Evolutionary conservation across 2,888 invertebrate genomes (phyloP).

Genomic region (Synanthedon tipuliformis): DNA sequence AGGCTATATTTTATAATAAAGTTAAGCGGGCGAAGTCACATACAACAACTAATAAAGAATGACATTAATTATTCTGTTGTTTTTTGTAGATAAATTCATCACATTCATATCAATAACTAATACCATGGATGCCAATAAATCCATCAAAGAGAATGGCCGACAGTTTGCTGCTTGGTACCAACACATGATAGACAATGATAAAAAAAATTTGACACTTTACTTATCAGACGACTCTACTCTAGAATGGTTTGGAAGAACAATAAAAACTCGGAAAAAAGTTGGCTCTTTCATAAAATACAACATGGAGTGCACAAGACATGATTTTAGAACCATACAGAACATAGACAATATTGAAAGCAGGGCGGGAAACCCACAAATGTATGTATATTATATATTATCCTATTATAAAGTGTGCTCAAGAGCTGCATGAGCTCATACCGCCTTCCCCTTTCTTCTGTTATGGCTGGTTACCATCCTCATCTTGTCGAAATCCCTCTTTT

Average conservation of each 20-base stretch:
- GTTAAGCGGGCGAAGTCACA: too few relatives aligned
- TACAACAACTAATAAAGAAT: too few relatives aligned
- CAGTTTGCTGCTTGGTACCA: constrained; percentile 60
- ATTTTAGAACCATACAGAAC: constrained; percentile 53
- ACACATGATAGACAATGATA: constrained; percentile 60
- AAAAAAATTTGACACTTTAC: constrained; percentile 55
- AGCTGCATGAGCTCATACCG: too few relatives aligned
- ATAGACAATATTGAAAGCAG: constrained; percentile 43
- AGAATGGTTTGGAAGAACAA: constrained; percentile 75
- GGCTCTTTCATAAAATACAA: constrained; percentile 66
- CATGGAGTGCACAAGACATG: constrained; percentile 63
- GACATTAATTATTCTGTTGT: too few relatives aligned
- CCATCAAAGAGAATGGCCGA: constrained; percentile 40
- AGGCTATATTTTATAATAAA: too few relatives aligned
- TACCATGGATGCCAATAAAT: constrained; percentile 17
- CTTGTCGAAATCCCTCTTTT: too few relatives aligned
- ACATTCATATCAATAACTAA: too few relatives aligned
- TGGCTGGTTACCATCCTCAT: too few relatives aligned
- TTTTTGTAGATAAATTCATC: too few relatives aligned
- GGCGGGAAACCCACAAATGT: constrained; percentile 36
- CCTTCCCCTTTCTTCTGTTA: too few relatives aligned
- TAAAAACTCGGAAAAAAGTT: constrained; percentile 71
- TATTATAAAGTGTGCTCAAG: too few relatives aligned
- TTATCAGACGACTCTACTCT: constrained; percentile 64
- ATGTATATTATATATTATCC: constrained; percentile 12